Evolutionary conservation across 2,797 vertebrate genomes (phyloP), one percentile per base, ranked within the genome.

Genomic region (Balearica regulorum): DNA sequence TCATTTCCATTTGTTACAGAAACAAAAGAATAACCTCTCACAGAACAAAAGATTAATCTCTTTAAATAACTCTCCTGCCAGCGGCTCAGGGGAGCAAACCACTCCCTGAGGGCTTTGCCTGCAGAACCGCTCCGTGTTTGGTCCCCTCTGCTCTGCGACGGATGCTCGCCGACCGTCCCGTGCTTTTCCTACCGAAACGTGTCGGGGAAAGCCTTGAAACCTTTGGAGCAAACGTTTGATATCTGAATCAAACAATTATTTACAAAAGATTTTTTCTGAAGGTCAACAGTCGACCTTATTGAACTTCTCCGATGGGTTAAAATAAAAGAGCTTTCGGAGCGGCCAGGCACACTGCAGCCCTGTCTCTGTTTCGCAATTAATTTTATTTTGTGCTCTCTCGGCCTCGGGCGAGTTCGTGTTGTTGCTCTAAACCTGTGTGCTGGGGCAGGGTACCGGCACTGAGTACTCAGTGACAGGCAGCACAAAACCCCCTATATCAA

Each of bases 111-210:
- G 39, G 26, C 37, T 58, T 57, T 33, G 22, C 58, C 78, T 7
- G 57, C 51, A 43, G 26, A 33, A 11, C 48, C 13, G 11, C 78
- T 15, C 44, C 2, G 1, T 6, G 14, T 8, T 35, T 10, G 13
- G 16, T 41, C 28, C 51, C 31, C 48, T 24, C 57, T 7, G 57
- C 61, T 57, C 79, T 28, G 66, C 58, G 13, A 8, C 9, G 1
- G 39, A 2, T 25, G 53, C 65, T 37, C 35, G 2, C 24, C 1
- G 1, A 16, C 26, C 7, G 0, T 6, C 55, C 11, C 14, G 1
- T 15, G 18, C 18, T 37, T 43, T 65, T 33, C n/a, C 17, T 69
- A 16, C 16, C 6, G n/a, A 33, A 41, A 62, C 0, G 5, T 13
- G 20, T 3, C 1, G 16, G 14, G 25, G 3, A 15, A n/a, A 68